These are phyloP conservation scores for Colistium nudipinnis DNA, from an alignment of 2,113 vertebrate genomes.

Conservation along the genomic window DNA sequence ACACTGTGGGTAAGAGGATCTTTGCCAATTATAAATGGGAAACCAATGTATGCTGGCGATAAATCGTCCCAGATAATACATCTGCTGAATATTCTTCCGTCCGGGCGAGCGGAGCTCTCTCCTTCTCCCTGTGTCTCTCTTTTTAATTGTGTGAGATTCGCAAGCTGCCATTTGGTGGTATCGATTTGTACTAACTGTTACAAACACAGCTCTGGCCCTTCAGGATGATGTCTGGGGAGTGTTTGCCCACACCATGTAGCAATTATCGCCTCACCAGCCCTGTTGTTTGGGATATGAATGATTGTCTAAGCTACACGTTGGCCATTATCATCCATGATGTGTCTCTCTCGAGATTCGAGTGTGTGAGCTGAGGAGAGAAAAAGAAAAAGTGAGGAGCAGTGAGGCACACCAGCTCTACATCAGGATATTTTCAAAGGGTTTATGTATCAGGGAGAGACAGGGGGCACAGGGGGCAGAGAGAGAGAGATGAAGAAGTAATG, in stretches of 20 bases:
- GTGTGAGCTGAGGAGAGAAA: not conserved
- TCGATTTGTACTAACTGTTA: slow-evolving; percentile 70
- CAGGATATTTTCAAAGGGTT: slow-evolving; percentile 32
- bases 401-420: slow-evolving; percentile 13
- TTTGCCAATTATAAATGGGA: slow-evolving; percentile 28
- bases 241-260: slow-evolving; percentile 56
- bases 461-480: slow-evolving; percentile 7
- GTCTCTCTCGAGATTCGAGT: slow-evolving; percentile 36
- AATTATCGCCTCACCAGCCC: slow-evolving; percentile 63
- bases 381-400: slow-evolving; percentile 4
- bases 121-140: slow-evolving; percentile 46
- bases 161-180: slow-evolving; percentile 74
- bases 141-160: slow-evolving; percentile 73
- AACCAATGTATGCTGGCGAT: slow-evolving; percentile 32
- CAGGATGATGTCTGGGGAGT: slow-evolving; percentile 59
- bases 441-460: slow-evolving; percentile 14
- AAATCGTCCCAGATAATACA: slow-evolving; percentile 43
- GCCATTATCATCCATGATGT: slow-evolving; percentile 54
- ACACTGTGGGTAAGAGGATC: slow-evolving; percentile 8
- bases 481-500: slow-evolving; percentile 48
- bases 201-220: slow-evolving; percentile 51
- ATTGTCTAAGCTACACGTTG: slow-evolving; percentile 47
- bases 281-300: slow-evolving; percentile 55
- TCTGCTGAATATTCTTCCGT: slow-evolving; percentile 41
- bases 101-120: slow-evolving; percentile 8